Evolutionary conservation across 2,113 vertebrate genomes (phyloP).

Genomic region (Phylloscopus whistleri): DNA sequence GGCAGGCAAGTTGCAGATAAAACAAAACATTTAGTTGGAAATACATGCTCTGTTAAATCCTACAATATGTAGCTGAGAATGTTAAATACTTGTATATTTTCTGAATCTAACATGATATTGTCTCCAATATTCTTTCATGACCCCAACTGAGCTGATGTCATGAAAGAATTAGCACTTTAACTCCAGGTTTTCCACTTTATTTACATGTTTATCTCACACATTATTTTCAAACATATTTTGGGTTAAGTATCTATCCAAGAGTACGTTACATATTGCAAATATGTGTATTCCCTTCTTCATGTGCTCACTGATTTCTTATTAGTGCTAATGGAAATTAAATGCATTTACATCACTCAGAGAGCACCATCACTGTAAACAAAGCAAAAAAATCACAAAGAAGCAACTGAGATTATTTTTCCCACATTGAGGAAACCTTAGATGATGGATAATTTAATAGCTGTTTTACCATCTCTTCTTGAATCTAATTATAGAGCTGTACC

Average conservation of each 20-base stretch:
- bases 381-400: neutral
- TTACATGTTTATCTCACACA: neutral
- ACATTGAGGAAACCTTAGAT: neutral
- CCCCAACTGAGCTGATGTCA: neutral
- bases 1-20: neutral
- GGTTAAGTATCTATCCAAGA: neutral
- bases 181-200: neutral
- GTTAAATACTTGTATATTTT: neutral
- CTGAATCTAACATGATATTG: neutral
- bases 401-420: neutral
- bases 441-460: neutral
- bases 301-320: neutral
- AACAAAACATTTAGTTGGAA: neutral
- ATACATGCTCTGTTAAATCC: neutral
- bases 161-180: neutral
- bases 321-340: neutral
- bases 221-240: neutral
- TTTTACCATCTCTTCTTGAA: neutral
- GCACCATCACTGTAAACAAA: neutral
- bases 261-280: neutral
- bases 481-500: neutral
- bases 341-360: neutral
- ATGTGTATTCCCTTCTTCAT: neutral
- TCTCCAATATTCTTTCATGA: neutral
- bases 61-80: fast-evolving